These are phyloP conservation scores for Porites divaricata DNA, from an alignment of 92 coral and sea anemone species.

Conservation along the genomic window DNA sequence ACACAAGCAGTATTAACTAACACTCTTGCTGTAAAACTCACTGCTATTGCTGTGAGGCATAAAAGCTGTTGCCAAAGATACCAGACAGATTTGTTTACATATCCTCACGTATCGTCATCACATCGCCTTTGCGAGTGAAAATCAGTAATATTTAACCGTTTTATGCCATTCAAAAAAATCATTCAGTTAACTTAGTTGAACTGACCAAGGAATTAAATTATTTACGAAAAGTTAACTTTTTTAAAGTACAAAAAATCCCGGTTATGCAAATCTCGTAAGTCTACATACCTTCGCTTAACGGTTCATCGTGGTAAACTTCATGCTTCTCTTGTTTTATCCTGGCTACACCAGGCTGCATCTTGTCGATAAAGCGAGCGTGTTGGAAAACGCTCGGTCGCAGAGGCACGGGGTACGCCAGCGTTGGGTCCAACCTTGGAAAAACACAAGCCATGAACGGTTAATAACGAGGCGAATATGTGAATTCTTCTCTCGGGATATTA, in stretches of 20 bases:
- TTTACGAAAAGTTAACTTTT: too few species aligned
- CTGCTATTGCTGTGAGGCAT: too few species aligned
- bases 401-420: slow-evolving; percentile 87
- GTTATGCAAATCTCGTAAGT: not conserved
- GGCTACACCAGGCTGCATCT: slow-evolving; percentile 80
- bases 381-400: slow-evolving; percentile 84
- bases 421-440: slow-evolving; percentile 80
- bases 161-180: not conserved
- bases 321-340: slow-evolving; percentile 76
- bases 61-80: too few species aligned
- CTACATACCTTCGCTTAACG: slow-evolving; percentile 72
- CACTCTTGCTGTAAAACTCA: too few species aligned
- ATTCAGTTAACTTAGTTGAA: too few species aligned
- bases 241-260: not conserved
- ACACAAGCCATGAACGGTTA: slow-evolving; percentile 24
- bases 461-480: not conserved
- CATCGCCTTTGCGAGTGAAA: too few species aligned
- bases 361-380: slow-evolving; percentile 90
- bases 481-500: slow-evolving; percentile 18
- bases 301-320: slow-evolving; percentile 66
- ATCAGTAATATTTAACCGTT: too few species aligned
- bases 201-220: too few species aligned
- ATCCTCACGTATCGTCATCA: too few species aligned
- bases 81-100: too few species aligned
- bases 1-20: too few species aligned